These are phyloP conservation scores for Casuarius casuarius DNA, from an alignment of 2,113 vertebrate species.

Conservation along the genomic window DNA sequence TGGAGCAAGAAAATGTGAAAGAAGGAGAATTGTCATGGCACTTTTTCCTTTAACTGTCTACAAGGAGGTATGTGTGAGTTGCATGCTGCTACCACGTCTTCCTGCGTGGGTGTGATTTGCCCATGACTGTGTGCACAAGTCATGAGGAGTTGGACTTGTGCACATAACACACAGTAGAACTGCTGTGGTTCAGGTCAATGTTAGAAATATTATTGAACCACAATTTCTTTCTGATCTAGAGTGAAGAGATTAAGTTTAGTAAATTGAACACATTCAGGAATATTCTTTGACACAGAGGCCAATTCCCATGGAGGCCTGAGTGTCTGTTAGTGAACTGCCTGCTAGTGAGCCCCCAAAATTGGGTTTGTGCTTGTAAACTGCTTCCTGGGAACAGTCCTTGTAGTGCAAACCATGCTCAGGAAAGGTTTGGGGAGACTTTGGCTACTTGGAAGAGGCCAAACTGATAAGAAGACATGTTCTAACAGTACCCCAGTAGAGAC, in stretches of 20 bases:
- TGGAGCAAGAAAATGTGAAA: not conserved
- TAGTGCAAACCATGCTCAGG: not conserved
- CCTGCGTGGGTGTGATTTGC: not conserved
- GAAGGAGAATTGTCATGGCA: not conserved
- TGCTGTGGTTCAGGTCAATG: not conserved
- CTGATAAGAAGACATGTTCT: not conserved
- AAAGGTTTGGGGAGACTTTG: not conserved
- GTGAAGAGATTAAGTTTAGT: not conserved
- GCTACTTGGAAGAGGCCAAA: not conserved
- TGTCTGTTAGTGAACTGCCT: not conserved
- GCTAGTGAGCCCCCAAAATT: not conserved
- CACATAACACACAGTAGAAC: not conserved
- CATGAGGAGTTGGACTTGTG: not conserved
- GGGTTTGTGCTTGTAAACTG: not conserved
- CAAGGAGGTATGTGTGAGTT: not conserved
- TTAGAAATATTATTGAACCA: not conserved
- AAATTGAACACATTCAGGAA: not conserved
- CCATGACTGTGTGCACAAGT: not conserved
- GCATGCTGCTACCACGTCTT: fast-evolving
- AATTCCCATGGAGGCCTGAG: not conserved
- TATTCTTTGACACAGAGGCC: not conserved
- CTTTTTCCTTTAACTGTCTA: not conserved
- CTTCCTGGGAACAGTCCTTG: not conserved
- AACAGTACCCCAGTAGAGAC: not conserved
- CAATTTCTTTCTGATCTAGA: not conserved